phyloP scores from a whole-genome alignment of 2,797 vertebrate genomes.

The Sebastes cheni region DNA sequence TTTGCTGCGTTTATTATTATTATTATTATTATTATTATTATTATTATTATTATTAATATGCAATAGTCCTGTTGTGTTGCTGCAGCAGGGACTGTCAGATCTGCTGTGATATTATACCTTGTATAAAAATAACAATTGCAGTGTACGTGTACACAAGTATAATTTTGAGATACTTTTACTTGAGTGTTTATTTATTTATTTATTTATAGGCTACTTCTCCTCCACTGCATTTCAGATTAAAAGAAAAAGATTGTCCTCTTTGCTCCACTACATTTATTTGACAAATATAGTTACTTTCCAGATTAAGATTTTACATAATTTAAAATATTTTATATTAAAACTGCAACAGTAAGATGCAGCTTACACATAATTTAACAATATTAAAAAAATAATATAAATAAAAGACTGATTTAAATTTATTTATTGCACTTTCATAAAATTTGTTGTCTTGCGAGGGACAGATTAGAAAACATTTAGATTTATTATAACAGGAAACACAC shows the following conservation, averaged over 20 bases:
- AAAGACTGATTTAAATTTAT: not conserved
- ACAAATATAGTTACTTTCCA: not conserved
- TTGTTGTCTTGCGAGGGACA: not conserved
- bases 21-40: not conserved
- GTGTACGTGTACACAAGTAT: not conserved
- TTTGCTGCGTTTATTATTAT: not conserved
- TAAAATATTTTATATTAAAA: too few relatives aligned
- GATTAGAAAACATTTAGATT: not conserved
- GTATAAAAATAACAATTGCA: not conserved
- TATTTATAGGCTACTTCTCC: too few relatives aligned
- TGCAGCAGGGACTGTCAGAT: not conserved
- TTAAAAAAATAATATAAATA: not conserved
- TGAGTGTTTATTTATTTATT: not conserved
- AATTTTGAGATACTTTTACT: not conserved
- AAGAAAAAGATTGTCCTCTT: not conserved
- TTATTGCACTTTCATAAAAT: not conserved
- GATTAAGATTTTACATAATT: not conserved
- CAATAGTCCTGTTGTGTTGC: not conserved
- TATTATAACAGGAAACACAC: not conserved
- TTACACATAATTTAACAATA: not conserved
- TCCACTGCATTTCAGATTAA: not conserved
- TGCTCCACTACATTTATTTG: not conserved
- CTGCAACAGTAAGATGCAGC: too few relatives aligned
- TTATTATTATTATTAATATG: not conserved
- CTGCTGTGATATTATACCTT: not conserved